A percentile compares a stretch with the other conserved stretches of the same genome.
phyloP scores from a whole-genome alignment of 2,888 invertebrate genomes.

The Eupithecia dodoneata region DNA sequence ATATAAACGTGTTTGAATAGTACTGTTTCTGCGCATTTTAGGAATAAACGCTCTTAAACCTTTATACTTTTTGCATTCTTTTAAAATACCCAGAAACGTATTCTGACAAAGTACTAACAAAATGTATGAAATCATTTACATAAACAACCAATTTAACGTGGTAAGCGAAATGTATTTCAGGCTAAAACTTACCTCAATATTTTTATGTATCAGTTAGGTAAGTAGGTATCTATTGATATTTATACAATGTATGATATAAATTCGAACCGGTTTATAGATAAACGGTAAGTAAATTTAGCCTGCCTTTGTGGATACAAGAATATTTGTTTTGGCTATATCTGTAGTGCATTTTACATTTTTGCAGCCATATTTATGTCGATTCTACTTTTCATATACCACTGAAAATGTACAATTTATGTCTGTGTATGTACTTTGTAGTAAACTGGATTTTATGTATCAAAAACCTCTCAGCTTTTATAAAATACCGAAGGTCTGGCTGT shows the following conservation, averaged over 20 bases:
- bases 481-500: background rate
- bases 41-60: no score
- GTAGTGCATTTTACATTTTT: background rate
- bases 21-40: no score
- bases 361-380: background rate
- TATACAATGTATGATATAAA: background rate
- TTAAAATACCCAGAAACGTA: background rate
- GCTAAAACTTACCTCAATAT: background rate
- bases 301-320: background rate
- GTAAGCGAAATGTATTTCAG: background rate
- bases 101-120: background rate
- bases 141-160: background rate
- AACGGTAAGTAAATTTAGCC: background rate
- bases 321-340: background rate
- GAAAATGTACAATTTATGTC: background rate
- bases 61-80: background rate
- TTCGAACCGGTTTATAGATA: background rate
- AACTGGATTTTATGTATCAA: background rate
- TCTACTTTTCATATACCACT: background rate
- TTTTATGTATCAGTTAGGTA: background rate
- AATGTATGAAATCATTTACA: background rate
- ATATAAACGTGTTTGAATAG: no score
- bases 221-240: background rate
- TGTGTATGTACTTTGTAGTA: background rate
- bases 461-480: background rate